phyloP scores from a whole-genome alignment of 2,113 vertebrate genomes.

The Sylvicapra grimmia region DNA sequence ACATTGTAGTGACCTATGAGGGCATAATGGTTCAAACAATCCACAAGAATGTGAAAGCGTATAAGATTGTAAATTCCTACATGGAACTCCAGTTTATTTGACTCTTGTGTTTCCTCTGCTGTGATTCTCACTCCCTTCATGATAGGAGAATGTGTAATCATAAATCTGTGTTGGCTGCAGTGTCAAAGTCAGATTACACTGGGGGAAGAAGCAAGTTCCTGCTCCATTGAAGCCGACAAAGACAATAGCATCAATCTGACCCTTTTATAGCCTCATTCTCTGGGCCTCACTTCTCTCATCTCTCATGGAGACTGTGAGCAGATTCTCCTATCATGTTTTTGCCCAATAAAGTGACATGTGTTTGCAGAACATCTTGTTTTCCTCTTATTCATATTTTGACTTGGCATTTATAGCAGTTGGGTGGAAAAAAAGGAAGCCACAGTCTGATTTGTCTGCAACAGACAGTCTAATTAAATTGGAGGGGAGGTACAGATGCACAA shows the following conservation, averaged over 20 bases:
- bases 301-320: background rate
- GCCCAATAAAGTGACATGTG: slow-evolving; percentile 61
- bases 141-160: slow-evolving; percentile 35
- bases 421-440: slow-evolving; percentile 36
- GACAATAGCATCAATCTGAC: slow-evolving; percentile 41
- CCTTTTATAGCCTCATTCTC: slow-evolving; percentile 22
- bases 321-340: slow-evolving; percentile 34
- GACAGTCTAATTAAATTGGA: slow-evolving; percentile 74
- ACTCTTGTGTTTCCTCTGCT: background rate
- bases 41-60: background rate
- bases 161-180: slow-evolving; percentile 48
- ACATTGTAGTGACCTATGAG: background rate
- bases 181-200: slow-evolving; percentile 39
- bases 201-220: slow-evolving; percentile 14
- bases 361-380: slow-evolving; percentile 74
- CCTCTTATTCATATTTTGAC: slow-evolving; percentile 72
- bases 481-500: slow-evolving; percentile 65
- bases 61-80: background rate
- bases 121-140: slow-evolving; percentile 1
- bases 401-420: slow-evolving; percentile 71
- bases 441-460: slow-evolving; percentile 69
- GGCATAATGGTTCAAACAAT: background rate
- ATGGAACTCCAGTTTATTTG: background rate
- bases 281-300: background rate
- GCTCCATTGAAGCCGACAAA: slow-evolving; percentile 20